Conservation (phyloP, 2,797 vertebrate genomes). For the Xerus rutilus region DNA sequence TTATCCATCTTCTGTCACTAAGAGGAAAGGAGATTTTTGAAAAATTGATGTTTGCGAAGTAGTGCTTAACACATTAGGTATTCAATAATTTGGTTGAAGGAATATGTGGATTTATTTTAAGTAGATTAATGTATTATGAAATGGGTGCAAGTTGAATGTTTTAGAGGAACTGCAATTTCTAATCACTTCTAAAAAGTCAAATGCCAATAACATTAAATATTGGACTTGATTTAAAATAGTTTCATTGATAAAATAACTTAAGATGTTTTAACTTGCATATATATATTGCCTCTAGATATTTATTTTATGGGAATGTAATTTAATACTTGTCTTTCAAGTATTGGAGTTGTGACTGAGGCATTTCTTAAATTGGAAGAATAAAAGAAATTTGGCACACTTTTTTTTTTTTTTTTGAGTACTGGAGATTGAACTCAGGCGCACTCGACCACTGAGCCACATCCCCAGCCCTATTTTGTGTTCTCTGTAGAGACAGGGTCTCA, state of each 20-base stretch:
- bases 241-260: background rate
- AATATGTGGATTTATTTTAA: conserved; percentile 35
- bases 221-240: conserved; percentile 44
- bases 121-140: conserved; percentile 57
- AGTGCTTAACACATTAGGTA: background rate
- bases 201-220: conserved; percentile 52
- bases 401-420: background rate
- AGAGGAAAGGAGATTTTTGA: background rate
- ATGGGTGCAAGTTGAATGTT: background rate
- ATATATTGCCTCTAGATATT: conserved; percentile 32
- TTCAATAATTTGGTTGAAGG: conserved; percentile 26
- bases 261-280: background rate
- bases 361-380: conserved; percentile 60
- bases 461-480: no score
- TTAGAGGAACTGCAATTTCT: conserved; percentile 16
- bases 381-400: background rate
- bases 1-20: background rate
- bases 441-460: no score
- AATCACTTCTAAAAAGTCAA: conserved; percentile 21
- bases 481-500: no score
- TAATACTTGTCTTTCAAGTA: conserved; percentile 41
- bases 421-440: no score
- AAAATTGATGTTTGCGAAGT: background rate
- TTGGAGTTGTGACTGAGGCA: background rate
- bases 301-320: conserved; percentile 49